Evolutionary conservation across 2,113 vertebrate species (phyloP).

Genomic region (Suncus etruscus): DNA sequence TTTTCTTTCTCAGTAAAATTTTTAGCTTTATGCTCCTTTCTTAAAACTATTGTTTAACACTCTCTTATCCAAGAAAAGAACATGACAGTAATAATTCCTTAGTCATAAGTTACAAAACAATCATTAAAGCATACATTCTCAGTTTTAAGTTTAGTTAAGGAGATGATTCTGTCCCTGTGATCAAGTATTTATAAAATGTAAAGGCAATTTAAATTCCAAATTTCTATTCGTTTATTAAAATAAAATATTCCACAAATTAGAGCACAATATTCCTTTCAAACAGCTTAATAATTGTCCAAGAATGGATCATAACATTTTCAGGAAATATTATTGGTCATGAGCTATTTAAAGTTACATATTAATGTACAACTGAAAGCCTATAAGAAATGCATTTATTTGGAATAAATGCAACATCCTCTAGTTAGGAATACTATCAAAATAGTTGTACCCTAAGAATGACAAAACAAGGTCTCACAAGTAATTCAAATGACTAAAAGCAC

Average conservation of each 20-base stretch:
- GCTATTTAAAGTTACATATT: conserved; percentile 49
- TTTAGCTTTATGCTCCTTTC: neutral
- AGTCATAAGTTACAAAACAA: neutral
- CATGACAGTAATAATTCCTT: neutral
- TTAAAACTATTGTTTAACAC: neutral
- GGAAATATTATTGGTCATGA: conserved; percentile 13
- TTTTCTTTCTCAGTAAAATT: conserved; percentile 19
- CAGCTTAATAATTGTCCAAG: conserved; percentile 2
- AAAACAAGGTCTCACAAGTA: neutral
- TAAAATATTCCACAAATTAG: neutral
- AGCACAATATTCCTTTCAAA: conserved; percentile 33
- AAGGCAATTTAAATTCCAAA: neutral
- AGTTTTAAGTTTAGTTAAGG: neutral
- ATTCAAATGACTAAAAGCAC: neutral
- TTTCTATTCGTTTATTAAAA: neutral
- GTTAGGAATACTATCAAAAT: neutral
- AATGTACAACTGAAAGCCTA: neutral
- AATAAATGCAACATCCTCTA: neutral
- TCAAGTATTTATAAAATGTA: conserved; percentile 19
- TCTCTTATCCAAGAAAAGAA: neutral
- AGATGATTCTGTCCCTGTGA: neutral
- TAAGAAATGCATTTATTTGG: neutral
- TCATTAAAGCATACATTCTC: neutral
- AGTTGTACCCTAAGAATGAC: neutral
- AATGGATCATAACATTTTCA: conserved; percentile 44